Evolutionary conservation across 2,888 invertebrate genomes (phyloP), one percentile per base, ranked within the genome.

Genomic region (Patella pellucida): DNA sequence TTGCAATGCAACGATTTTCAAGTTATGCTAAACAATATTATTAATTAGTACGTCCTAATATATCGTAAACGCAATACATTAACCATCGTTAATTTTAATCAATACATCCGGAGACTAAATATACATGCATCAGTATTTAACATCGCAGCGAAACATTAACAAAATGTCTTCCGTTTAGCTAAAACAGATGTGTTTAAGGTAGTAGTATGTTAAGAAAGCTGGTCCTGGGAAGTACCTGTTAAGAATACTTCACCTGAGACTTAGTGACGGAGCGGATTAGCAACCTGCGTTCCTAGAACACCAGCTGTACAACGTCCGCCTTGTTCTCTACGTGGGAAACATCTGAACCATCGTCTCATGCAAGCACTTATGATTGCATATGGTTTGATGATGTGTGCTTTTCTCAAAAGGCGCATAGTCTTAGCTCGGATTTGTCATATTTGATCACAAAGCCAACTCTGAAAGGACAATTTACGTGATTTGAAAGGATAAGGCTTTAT

Each of bases 261-360:
- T 62, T 62, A 23, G 62, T 62, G 62, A 62, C 62, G 19, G 23
- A 62, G 14, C 23, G 62, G 62, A 62, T 62, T 62, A 62, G 62
- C 62, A 23, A 62, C 19, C 62, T 14, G 62, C 62, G 62, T 62
- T 62, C 62, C 19, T 62, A 12, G 23, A 62, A 62, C 62, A 23
- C 23, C 62, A 62, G 23, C 62, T 23, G 23, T 62, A 62, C 62
- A 62, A 62, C 62, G 62, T 62, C 23, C 19, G 62, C 62, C 62
- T 62, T 62, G 62, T 62, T 62, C 62, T 62, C 23, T 23, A 62
- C 62, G 62, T 62, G 62, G 62, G 62, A 62, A 62, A 62, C 62
- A 62, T 23, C 14, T 9, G 19, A 19, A 62, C 19, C 19, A 19
- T 12, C 19, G 23, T 62, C 62, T 12, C 62, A 62, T 62, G 19